Percentiles rank a stretch among this genome's conserved stretches.
phyloP scores from a whole-genome alignment of 2,888 invertebrate genomes.

The Tuberolachnus salignus region DNA sequence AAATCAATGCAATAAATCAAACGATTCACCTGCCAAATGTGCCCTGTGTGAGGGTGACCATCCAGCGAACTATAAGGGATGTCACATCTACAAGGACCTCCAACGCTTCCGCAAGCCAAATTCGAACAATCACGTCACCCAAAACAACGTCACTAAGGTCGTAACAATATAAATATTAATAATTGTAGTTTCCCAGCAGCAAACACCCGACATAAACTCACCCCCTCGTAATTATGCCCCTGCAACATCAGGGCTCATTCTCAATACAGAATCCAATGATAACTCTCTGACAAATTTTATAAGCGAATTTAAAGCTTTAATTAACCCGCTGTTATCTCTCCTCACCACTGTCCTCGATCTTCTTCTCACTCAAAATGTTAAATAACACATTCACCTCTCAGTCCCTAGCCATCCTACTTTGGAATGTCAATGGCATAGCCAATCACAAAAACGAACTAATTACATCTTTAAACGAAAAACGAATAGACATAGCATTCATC shows the following conservation, averaged over 20 bases:
- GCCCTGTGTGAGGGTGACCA: neutral
- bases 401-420: conserved; percentile 27
- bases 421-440: conserved; percentile 33
- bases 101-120: conserved; percentile 8
- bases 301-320: conserved; percentile 17
- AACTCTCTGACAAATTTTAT: neutral
- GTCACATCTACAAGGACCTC: too few species aligned
- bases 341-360: conserved; percentile 24
- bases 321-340: conserved; percentile 9
- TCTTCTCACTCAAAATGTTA: neutral
- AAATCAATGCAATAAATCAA: neutral
- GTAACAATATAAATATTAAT: conserved; percentile 4
- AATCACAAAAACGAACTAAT: conserved; percentile 16
- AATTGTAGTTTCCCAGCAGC: conserved; percentile 10
- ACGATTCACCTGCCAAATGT: neutral
- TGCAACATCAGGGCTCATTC: neutral
- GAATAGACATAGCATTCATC: conserved; percentile 25
- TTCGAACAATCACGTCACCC: conserved; percentile 7
- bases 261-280: neutral
- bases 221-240: neutral
- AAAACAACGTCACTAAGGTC: conserved; percentile 3
- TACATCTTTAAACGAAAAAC: neutral
- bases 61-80: neutral
- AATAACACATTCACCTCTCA: conserved; percentile 8
- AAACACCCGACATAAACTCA: neutral